Evolutionary conservation across 2,797 vertebrate genomes (phyloP).

Genomic region (Psittacula echo): DNA sequence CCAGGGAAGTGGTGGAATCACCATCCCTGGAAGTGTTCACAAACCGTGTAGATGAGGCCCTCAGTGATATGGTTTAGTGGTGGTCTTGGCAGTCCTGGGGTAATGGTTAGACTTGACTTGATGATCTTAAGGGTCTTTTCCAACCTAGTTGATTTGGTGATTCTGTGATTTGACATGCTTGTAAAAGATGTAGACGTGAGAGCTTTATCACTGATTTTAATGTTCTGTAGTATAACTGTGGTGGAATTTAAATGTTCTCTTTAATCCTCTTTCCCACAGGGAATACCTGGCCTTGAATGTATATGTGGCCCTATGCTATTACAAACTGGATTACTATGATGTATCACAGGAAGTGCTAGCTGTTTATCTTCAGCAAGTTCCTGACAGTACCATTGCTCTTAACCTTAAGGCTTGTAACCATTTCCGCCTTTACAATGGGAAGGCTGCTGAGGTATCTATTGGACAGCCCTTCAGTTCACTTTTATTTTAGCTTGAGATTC

Average conservation of each 20-base stretch:
- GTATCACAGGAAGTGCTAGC: constrained; percentile 96
- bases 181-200: not conserved
- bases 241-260: not conserved
- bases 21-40: not conserved
- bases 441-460: constrained; percentile 91
- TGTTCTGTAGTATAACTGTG: not conserved
- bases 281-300: constrained; percentile 96
- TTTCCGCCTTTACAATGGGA: constrained; percentile 95
- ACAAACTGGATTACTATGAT: constrained; percentile 98
- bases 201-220: not conserved
- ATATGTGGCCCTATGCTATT: constrained; percentile 97
- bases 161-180: not conserved
- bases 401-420: constrained; percentile 98
- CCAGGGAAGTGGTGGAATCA: not conserved
- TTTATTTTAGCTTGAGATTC: constrained; percentile 2
- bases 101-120: not conserved
- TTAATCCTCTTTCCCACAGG: constrained; percentile 76
- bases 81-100: not conserved
- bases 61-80: not conserved
- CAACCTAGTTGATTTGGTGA: not conserved
- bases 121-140: not conserved
- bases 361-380: constrained; percentile 94
- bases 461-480: not conserved
- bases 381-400: constrained; percentile 96
- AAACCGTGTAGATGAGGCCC: not conserved